phyloP scores from a whole-genome alignment of 1,140 invertebrate species.

The Lepidurus apus region DNA sequence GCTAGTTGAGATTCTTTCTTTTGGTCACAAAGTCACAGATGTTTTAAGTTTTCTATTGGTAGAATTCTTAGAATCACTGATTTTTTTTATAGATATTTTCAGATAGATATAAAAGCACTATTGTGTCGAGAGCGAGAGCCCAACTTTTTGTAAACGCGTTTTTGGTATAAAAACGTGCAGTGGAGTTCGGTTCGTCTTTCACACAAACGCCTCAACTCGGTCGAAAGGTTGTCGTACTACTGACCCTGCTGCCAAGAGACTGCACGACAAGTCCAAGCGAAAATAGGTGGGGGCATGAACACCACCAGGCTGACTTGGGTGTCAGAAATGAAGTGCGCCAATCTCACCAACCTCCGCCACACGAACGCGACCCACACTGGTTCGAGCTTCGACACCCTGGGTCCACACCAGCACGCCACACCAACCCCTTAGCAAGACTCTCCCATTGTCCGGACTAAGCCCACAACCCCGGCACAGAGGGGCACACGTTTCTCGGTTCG shows the following conservation, averaged over 20 bases:
- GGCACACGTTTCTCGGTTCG: no score
- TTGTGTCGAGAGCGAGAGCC: no score
- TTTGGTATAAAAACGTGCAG: no score
- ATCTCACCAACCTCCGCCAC: slow-evolving; percentile 17
- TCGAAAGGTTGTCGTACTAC: slow-evolving; percentile 18
- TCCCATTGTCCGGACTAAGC: neutral
- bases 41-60: no score
- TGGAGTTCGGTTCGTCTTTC: neutral
- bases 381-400: slow-evolving; percentile 20
- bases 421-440: slow-evolving; percentile 14
- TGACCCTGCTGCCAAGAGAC: slow-evolving; percentile 7
- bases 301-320: slow-evolving; percentile 7
- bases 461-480: neutral
- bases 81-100: no score
- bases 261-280: slow-evolving; percentile 21
- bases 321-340: slow-evolving; percentile 21
- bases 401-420: slow-evolving; percentile 17
- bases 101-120: no score
- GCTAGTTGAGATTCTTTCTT: no score
- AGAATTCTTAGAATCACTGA: no score
- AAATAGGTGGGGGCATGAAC: slow-evolving; percentile 18
- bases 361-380: slow-evolving; percentile 20
- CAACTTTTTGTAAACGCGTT: no score
- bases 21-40: no score
- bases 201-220: slow-evolving; percentile 8